These are phyloP conservation scores for Asbolus verrucosus DNA, from an alignment of 1,140 invertebrate genomes.

Conservation along the genomic window DNA sequence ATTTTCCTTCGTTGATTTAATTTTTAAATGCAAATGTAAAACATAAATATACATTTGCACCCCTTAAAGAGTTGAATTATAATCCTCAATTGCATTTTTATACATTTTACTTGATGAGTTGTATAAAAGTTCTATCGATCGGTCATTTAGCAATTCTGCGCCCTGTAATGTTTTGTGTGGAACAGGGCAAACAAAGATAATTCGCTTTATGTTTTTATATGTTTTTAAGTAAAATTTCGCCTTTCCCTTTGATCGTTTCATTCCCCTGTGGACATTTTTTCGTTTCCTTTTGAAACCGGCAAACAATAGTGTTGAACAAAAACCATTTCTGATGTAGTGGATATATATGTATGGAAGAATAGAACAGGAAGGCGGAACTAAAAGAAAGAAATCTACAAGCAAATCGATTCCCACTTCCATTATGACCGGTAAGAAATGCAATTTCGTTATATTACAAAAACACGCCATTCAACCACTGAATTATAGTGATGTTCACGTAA, in stretches of 20 bases:
- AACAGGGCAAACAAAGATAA: too few relatives aligned
- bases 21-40: too few relatives aligned
- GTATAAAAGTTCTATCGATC: too few relatives aligned
- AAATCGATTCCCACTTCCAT: slow-evolving; percentile 44
- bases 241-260: too few relatives aligned
- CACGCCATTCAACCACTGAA: slow-evolving; percentile 43
- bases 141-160: too few relatives aligned
- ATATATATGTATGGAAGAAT: slow-evolving; percentile 30
- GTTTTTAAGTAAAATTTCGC: slow-evolving; percentile 1
- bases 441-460: slow-evolving; percentile 50
- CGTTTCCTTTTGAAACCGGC: neutral
- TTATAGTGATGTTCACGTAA: slow-evolving; percentile 37
- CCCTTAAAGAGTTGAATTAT: too few relatives aligned
- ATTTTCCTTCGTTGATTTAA: too few relatives aligned
- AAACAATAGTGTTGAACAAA: slow-evolving; percentile 29
- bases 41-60: too few relatives aligned
- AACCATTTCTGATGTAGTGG: slow-evolving; percentile 21
- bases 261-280: slow-evolving; percentile 25
- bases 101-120: too few relatives aligned
- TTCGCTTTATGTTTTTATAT: too few relatives aligned
- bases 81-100: too few relatives aligned
- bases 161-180: too few relatives aligned
- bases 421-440: slow-evolving; percentile 46
- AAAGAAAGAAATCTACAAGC: slow-evolving; percentile 42
- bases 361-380: slow-evolving; percentile 1